These are phyloP conservation scores for Holcopasites calliopsidis DNA, from an alignment of 1,140 invertebrate genomes.

Conservation along the genomic window DNA sequence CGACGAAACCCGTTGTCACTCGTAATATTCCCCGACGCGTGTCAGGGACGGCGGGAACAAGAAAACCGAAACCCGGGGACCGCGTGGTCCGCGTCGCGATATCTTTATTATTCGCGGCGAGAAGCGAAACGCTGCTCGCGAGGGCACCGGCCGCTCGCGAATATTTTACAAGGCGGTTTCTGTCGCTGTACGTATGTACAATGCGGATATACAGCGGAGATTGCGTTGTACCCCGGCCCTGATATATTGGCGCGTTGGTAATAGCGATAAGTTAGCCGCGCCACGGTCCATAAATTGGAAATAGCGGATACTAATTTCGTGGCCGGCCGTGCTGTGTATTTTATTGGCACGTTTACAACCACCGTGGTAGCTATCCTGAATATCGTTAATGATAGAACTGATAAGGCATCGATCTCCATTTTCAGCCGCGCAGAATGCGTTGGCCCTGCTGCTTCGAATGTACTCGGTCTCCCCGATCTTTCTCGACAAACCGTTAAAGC, in stretches of 20 bases:
- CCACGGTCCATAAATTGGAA: conserved; percentile 38
- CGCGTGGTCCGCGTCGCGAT: neutral
- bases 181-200: conserved; percentile 31
- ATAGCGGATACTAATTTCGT: conserved; percentile 42
- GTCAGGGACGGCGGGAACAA: neutral
- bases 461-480: too few species aligned
- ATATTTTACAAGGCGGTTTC: conserved; percentile 37
- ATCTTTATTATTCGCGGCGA: conserved; percentile 24
- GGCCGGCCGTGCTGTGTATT: conserved; percentile 10
- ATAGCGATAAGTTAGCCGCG: conserved; percentile 38
- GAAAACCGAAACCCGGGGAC: neutral
- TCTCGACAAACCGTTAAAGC: too few species aligned
- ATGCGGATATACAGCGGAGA: conserved; percentile 27
- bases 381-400: conserved; percentile 33
- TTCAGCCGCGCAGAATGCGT: neutral
- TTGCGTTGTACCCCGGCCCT: neutral
- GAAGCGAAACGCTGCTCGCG: neutral
- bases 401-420: neutral
- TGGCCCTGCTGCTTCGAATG: neutral
- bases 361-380: conserved; percentile 13
- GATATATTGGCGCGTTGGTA: conserved; percentile 28
- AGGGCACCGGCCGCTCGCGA: neutral
- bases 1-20: too few species aligned
- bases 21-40: too few species aligned
- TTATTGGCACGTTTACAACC: conserved; percentile 11